Evolutionary conservation across 1,140 invertebrate genomes (phyloP), one percentile per base, ranked within the genome.

Genomic region (Drosophila azteca): DNA sequence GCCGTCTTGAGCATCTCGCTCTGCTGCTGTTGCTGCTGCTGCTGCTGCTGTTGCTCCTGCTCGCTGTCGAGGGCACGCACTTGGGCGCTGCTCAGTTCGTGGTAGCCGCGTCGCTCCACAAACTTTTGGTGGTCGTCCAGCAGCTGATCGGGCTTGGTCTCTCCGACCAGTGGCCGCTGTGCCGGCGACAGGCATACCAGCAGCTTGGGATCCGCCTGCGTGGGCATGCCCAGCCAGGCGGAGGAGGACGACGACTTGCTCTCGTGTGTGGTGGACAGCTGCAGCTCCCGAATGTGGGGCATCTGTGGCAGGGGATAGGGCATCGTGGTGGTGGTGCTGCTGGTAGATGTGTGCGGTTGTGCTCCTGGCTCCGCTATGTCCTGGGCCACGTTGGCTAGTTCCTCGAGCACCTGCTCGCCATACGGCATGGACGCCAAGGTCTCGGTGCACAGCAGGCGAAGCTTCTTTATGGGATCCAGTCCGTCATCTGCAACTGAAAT

Each of bases 181-280:
- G 94, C 94, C 0, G 95, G 95, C 0, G 95, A 96, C 8, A 96
- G 91, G 83, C 95, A 96, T 0, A 95, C 92, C 31, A 95, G 90
- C 2, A 95, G 35, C 55, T 92, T 92, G 0, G 94, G 94, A 81
- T 95, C 94, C 26, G 92, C 90, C 44, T 92, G 90, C 0, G 93
- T 94, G n/a, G 93, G 93, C 6, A 95, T 71, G 2, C 94, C 94
- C 44, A 94, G 89, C 94, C 94, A 94, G 39, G 93, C 87, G 15
- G 69, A 52, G 15, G 43, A 13, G 6, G 35, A 39, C 11, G 35
- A 39, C 2, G 51, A 58, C 39, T 70, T 70, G 11, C n/a, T n/a
- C 43, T 22, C 9, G 7, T 76, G 67, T 8, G 58, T 44, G 2
- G 9, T 43, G 0, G 81, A 76, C 1, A 91, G 46, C 51, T 90